Percentiles rank a stretch among this genome's conserved stretches.
phyloP scores from a whole-genome alignment of 2,888 invertebrate species.

The Eristalis arbustorum region DNA sequence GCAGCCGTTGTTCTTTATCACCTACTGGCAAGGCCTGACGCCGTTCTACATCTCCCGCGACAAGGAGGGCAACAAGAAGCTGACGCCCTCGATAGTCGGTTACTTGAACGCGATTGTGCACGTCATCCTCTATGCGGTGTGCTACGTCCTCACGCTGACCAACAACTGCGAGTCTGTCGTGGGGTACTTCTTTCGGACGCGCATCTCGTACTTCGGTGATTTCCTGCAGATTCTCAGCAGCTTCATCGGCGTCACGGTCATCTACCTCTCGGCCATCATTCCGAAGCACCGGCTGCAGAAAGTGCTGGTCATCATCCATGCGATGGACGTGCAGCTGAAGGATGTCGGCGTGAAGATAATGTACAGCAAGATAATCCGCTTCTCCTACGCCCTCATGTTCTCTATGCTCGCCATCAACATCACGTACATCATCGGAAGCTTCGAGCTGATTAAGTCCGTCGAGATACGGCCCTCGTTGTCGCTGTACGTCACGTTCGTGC shows the following conservation, averaged over 20 bases:
- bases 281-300: slow-evolving; percentile 76
- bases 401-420: slow-evolving; percentile 73
- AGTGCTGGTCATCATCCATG: slow-evolving; percentile 74
- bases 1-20: slow-evolving; percentile 75
- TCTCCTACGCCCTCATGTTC: slow-evolving; percentile 74
- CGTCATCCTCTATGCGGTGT: slow-evolving; percentile 73
- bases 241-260: slow-evolving; percentile 77
- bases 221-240: slow-evolving; percentile 77
- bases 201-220: slow-evolving; percentile 77
- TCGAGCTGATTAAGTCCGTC: slow-evolving; percentile 74
- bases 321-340: slow-evolving; percentile 75
- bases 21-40: slow-evolving; percentile 76
- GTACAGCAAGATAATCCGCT: slow-evolving; percentile 77
- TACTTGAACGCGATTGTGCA: slow-evolving; percentile 75
- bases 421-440: slow-evolving; percentile 75
- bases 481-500: slow-evolving; percentile 76
- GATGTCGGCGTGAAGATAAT: slow-evolving; percentile 77
- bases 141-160: slow-evolving; percentile 75
- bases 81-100: slow-evolving; percentile 75
- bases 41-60: slow-evolving; percentile 75
- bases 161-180: slow-evolving; percentile 78
- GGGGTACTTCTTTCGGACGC: slow-evolving; percentile 78
- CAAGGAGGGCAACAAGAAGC: slow-evolving; percentile 70
- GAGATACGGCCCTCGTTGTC: slow-evolving; percentile 73
- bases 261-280: slow-evolving; percentile 76